Percentiles rank a stretch among this genome's conserved stretches.
phyloP scores from a whole-genome alignment of 2,797 vertebrate species.

The Enteromius paludinosus region DNA sequence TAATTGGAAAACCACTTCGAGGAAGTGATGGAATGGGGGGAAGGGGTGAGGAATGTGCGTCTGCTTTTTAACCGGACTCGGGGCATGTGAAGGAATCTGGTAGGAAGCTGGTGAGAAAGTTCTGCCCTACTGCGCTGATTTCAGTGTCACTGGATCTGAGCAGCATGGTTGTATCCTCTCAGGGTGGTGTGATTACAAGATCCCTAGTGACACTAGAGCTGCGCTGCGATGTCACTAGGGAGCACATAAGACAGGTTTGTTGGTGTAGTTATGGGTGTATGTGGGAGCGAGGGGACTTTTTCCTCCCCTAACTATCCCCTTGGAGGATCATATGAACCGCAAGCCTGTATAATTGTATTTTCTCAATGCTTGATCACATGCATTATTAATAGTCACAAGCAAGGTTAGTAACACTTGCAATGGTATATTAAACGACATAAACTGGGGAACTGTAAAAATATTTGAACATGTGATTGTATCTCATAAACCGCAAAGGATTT shows the following conservation, averaged over 20 bases:
- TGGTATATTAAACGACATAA: not conserved
- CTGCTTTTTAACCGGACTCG: not conserved
- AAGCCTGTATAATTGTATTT: slow-evolving; percentile 6
- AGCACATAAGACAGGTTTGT: not conserved
- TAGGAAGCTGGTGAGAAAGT: not conserved
- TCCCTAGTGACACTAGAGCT: not conserved
- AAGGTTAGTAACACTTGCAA: not conserved
- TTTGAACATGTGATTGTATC: not conserved
- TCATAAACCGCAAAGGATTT: not conserved
- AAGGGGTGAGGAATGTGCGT: slow-evolving; percentile 13
- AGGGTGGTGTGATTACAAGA: slow-evolving; percentile 16
- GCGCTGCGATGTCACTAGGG: not conserved
- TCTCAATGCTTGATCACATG: not conserved
- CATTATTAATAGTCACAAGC: slow-evolving; percentile 21
- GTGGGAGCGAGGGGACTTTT: not conserved
- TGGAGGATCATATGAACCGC: not conserved
- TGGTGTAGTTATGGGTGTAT: no score
- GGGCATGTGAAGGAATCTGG: slow-evolving; percentile 9
- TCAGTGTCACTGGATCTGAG: not conserved
- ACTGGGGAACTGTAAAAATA: not conserved
- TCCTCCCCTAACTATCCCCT: not conserved
- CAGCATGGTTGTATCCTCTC: not conserved
- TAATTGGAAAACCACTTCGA: not conserved
- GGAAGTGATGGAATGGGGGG: not conserved
- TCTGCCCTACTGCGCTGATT: not conserved